Evolutionary conservation across 2,797 vertebrate species (phyloP), one percentile per base, ranked within the genome.

Genomic region (Mus minutoides): DNA sequence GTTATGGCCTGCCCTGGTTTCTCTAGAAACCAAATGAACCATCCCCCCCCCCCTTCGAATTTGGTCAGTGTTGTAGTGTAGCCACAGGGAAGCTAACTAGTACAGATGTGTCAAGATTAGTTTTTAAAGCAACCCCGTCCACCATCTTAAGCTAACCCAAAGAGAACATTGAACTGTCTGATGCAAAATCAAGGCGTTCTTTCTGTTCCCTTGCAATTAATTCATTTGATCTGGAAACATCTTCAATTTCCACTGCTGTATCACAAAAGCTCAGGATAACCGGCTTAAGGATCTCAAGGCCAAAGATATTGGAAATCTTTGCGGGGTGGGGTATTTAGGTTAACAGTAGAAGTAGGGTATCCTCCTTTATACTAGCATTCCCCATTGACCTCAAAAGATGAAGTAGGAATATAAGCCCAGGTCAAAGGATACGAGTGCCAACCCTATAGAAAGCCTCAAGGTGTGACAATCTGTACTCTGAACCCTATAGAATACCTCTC

Each of bases 281-380:
- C 6, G 17, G 34, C 52, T 76, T 22, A 58, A 34, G 34, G 13
- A 43, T 46, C 37, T 11, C 24, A 31, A 7, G 78, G 54, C 75
- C 84, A 22, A 24, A 17, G 54, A 11, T 12, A 46, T 14, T 31
- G 21, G 46, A 26, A 9, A 34, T 7, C 26, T 84, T 1, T 1
- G 29, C 0, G 3, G 2, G 1, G 2, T 0, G 2, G 0, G 4
- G 31, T 0, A 1, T 37, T 58, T n/a, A 2, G n/a, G 10, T 21
- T 34, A 79, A 78, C 56, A 89, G 24, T 3, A 37, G 31, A 89
- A 78, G 19, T 12, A 37, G 8, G 19, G 10, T 10, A 0, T 29
- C 0, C 46, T 52, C 60, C 37, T 76, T n/a, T 64, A 19, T 1
- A 4, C 31, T 34, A 22, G 58, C 19, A 16, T 94, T 82, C 54